Conservation (phyloP, 1,140 invertebrate species). For the Lucilia sericata region DNA sequence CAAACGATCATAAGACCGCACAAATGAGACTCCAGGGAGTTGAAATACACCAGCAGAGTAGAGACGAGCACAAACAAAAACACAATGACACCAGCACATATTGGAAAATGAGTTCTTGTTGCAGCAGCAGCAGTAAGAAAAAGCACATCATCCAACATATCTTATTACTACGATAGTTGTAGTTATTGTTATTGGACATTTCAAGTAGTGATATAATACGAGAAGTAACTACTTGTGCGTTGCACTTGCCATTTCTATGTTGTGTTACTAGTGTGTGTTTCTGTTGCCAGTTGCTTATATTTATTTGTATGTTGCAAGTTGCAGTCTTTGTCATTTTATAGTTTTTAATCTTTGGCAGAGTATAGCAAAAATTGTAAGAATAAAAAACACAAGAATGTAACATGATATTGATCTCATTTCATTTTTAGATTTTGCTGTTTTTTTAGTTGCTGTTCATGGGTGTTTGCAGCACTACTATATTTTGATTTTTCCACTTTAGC, state of each 20-base stretch:
- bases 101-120: not conserved
- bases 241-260: conserved; percentile 30
- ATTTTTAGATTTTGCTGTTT: not conserved
- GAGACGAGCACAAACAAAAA: not conserved
- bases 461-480: not conserved
- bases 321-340: not conserved
- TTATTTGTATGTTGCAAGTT: not conserved
- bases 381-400: conserved; percentile 22
- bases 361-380: not conserved
- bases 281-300: too few species aligned
- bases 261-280: not conserved
- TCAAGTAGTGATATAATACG: not conserved
- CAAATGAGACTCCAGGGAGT: conserved; percentile 49
- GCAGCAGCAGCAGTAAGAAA: not conserved
- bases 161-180: not conserved
- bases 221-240: not conserved
- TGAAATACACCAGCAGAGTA: not conserved
- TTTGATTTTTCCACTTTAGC: conserved; percentile 1
- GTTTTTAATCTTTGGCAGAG: conserved; percentile 4
- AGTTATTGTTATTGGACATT: not conserved
- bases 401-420: conserved; percentile 41
- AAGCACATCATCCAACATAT: not conserved
- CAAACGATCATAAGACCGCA: conserved; percentile 5
- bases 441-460: not conserved
- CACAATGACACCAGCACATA: conserved; percentile 21